Evolutionary conservation across 2,797 vertebrate genomes (phyloP).

Genomic region (Scolopax rusticola): DNA sequence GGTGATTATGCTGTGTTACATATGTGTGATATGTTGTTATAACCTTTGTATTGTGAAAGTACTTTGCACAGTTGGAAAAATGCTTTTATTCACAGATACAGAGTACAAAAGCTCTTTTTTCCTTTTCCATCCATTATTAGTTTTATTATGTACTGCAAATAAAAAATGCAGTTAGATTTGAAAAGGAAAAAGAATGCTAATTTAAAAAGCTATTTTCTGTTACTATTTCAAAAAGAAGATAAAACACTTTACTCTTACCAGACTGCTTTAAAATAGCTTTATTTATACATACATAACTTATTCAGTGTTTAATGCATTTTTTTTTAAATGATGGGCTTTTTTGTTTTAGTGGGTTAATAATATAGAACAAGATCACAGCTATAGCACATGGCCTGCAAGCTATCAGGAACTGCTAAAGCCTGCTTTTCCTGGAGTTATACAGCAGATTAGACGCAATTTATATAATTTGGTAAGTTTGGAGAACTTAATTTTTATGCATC

Average conservation of each 20-base stretch:
- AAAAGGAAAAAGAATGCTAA: not conserved
- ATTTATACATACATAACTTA: not conserved
- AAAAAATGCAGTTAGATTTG: not conserved
- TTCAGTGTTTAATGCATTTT: not conserved
- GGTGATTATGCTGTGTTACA: not conserved
- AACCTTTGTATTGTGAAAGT: not conserved
- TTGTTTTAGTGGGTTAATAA: slow-evolving; percentile 93
- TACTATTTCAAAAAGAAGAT: not conserved
- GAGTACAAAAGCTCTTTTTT: not conserved
- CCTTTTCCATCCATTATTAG: not conserved
- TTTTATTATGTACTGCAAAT: not conserved
- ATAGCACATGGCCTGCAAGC: slow-evolving; percentile 88
- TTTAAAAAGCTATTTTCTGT: not conserved
- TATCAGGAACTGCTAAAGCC: slow-evolving; percentile 91
- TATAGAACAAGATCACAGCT: slow-evolving; percentile 90
- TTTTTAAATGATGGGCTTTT: not conserved
- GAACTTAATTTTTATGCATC: not conserved
- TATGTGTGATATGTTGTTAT: not conserved
- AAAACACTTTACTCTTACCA: not conserved
- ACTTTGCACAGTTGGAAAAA: not conserved
- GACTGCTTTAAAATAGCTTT: not conserved
- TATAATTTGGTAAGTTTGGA: slow-evolving; percentile 90
- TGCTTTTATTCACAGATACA: not conserved
- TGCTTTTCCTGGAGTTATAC: slow-evolving; percentile 89
- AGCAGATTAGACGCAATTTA: slow-evolving; percentile 92